These are phyloP conservation scores for Bombus huntii DNA, from an alignment of 1,140 invertebrate genomes.

Conservation along the genomic window DNA sequence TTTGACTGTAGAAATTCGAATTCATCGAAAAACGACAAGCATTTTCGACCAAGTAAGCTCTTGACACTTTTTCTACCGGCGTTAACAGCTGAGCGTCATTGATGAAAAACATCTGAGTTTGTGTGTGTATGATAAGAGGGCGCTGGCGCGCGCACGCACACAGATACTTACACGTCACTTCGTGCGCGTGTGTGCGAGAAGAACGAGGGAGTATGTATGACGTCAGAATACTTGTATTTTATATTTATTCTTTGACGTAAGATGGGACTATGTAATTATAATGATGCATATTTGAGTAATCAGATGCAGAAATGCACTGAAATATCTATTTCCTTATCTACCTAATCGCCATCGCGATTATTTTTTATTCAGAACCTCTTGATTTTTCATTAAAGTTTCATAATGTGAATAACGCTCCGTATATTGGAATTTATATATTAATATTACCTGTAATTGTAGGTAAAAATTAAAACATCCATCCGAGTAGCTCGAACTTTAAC, in stretches of 20 bases:
- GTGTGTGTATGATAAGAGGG: not conserved
- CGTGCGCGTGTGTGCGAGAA: not conserved
- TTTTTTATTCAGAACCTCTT: not conserved
- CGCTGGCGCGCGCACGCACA: not conserved
- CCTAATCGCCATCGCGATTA: not conserved
- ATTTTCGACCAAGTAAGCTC: not conserved
- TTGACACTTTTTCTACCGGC: slow-evolving; percentile 1
- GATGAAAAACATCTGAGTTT: slow-evolving; percentile 11
- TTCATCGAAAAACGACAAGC: not conserved
- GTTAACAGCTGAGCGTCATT: slow-evolving; percentile 50
- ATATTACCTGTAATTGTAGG: not conserved
- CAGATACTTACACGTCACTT: no score
- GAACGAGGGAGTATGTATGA: not conserved
- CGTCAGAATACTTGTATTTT: slow-evolving; percentile 38
- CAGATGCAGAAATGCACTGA: slow-evolving; percentile 6
- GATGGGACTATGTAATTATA: slow-evolving; percentile 2
- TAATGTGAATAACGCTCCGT: no score
- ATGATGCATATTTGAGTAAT: slow-evolving; percentile 25
- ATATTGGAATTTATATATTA: not conserved
- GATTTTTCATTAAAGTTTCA: not conserved
- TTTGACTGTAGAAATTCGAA: not conserved
- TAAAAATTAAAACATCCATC: not conserved
- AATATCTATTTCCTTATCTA: slow-evolving; percentile 23
- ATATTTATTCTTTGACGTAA: not conserved
- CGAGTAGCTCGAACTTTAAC: not conserved